Percentiles rank a stretch among this genome's conserved stretches.
Conservation (phyloP, 1,140 invertebrate species). For the Myzus persicae region DNA sequence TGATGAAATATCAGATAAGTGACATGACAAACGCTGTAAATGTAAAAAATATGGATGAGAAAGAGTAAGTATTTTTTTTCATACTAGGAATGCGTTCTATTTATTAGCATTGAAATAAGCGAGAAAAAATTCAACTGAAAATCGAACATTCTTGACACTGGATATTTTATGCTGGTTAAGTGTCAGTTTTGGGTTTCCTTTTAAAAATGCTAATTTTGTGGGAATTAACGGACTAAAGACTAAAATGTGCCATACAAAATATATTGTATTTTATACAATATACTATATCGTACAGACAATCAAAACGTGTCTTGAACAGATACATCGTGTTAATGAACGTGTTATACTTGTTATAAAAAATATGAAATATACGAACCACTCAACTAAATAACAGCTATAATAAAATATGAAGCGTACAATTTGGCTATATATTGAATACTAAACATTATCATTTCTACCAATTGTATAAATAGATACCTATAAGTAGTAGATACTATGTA, state of each 20-base stretch:
- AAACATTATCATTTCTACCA: not conserved
- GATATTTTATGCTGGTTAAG: not conserved
- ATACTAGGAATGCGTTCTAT: not conserved
- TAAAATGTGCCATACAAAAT: not conserved
- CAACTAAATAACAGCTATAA: not conserved
- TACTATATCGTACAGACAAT: not conserved
- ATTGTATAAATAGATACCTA: not conserved
- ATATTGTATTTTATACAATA: too few species aligned
- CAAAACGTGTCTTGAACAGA: not conserved
- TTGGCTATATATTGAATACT: not conserved
- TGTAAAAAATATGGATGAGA: not conserved
- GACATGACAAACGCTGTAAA: not conserved
- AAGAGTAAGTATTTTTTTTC: not conserved
- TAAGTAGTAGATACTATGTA: too few species aligned
- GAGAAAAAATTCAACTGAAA: not conserved
- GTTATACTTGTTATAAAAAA: not conserved
- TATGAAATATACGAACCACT: not conserved
- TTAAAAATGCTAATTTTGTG: not conserved
- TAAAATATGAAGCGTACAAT: not conserved
- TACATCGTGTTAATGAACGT: not conserved
- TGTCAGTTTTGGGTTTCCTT: not conserved
- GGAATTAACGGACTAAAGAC: not conserved
- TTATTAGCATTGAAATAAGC: not conserved
- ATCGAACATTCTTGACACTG: not conserved
- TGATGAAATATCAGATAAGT: not conserved